phyloP scores from a whole-genome alignment of 2,113 vertebrate species.

The Zootoca vivipara region DNA sequence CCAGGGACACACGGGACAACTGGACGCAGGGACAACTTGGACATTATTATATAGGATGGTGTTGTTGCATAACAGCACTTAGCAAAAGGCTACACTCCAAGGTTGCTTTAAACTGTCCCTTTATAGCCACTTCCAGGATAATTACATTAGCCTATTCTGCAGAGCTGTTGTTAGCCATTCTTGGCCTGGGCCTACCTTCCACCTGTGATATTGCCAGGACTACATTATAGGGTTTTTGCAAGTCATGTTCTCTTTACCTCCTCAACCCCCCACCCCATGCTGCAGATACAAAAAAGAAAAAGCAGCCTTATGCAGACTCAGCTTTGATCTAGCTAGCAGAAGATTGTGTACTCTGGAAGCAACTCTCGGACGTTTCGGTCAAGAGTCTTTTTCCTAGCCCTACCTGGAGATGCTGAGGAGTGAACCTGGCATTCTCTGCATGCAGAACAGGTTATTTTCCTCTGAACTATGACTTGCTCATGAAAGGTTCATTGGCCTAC shows the following conservation, averaged over 20 bases:
- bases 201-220: neutral
- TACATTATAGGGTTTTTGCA: neutral
- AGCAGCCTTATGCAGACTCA: too few relatives aligned
- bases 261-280: too few relatives aligned
- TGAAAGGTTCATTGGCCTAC: neutral
- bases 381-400: neutral
- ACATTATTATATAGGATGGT: too few relatives aligned
- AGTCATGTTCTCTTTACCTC: neutral
- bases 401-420: neutral
- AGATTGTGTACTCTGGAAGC: too few relatives aligned
- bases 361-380: neutral
- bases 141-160: neutral
- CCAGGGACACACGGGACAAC: too few relatives aligned
- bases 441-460: neutral
- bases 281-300: too few relatives aligned
- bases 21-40: too few relatives aligned
- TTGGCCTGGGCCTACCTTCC: neutral
- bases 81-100: neutral
- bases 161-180: neutral
- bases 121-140: neutral
- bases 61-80: neutral
- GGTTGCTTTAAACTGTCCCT: neutral
- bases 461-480: neutral
- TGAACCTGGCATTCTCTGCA: neutral
- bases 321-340: too few relatives aligned